phyloP scores from a whole-genome alignment of 2,888 invertebrate genomes.

The Hofmannophila pseudospretella region DNA sequence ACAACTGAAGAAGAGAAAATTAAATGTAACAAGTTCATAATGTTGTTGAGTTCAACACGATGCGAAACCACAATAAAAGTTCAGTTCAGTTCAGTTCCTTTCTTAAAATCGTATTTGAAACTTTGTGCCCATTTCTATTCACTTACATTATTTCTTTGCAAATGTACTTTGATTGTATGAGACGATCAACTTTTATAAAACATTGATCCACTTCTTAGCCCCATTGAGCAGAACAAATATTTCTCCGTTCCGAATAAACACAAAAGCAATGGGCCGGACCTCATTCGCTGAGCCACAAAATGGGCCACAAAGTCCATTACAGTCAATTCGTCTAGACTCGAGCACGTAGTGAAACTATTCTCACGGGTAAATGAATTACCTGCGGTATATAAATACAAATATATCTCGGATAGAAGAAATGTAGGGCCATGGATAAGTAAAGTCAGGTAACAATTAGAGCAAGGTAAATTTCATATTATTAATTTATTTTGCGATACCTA shows the following conservation, averaged over 20 bases:
- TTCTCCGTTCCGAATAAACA: constrained; percentile 1
- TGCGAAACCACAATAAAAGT: too few species aligned
- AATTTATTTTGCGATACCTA: too few species aligned
- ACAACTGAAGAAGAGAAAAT: constrained; percentile 17
- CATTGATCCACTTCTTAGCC: too few species aligned
- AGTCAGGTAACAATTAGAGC: too few species aligned
- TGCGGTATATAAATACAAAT: constrained; percentile 13
- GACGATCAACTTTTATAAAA: too few species aligned
- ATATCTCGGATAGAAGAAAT: constrained; percentile 23
- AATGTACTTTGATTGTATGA: too few species aligned
- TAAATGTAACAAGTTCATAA: constrained; percentile 12
- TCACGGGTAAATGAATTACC: constrained; percentile 72
- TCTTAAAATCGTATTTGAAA: too few species aligned
- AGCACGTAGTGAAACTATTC: constrained; percentile 71
- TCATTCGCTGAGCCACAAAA: constrained; percentile 27
- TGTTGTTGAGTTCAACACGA: constrained; percentile 6
- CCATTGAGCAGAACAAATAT: not conserved
- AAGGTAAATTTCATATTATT: too few species aligned
- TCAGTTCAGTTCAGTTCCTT: too few species aligned
- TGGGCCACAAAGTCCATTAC: constrained; percentile 57
- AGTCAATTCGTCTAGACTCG: constrained; percentile 63
- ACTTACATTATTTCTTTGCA: too few species aligned
- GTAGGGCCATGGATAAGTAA: not conserved
- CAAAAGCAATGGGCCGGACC: constrained; percentile 1
- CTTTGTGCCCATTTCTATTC: too few species aligned